These are phyloP conservation scores for Saturnia pavonia DNA, from an alignment of 2,888 invertebrate genomes.

Conservation along the genomic window DNA sequence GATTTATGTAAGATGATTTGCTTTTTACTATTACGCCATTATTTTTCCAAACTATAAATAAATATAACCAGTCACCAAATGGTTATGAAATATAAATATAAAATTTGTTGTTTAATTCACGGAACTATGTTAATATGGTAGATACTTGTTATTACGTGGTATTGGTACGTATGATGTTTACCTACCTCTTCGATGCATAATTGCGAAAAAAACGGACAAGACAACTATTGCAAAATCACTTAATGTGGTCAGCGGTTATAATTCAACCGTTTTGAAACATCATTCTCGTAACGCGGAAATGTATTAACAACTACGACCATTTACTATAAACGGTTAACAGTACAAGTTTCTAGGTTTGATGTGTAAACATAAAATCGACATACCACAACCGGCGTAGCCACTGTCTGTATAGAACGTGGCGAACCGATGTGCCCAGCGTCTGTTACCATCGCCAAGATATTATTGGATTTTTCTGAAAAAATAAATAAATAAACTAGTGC, in stretches of 20 bases:
- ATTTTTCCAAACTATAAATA: background rate
- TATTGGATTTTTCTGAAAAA: slow-evolving; percentile 23
- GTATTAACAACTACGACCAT: slow-evolving; percentile 51
- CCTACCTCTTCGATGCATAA: slow-evolving; percentile 36
- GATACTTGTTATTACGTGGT: slow-evolving; percentile 23
- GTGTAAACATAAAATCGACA: slow-evolving; percentile 68
- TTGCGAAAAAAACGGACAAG: slow-evolving; percentile 58
- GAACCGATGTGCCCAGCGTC: slow-evolving; percentile 37
- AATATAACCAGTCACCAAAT: background rate
- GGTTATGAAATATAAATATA: background rate
- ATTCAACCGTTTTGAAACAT: slow-evolving; percentile 61
- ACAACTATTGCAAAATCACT: slow-evolving; percentile 50
- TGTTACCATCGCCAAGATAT: slow-evolving; percentile 24
- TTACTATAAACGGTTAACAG: slow-evolving; percentile 56
- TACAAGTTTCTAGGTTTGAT: slow-evolving; percentile 43
- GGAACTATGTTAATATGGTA: slow-evolving; percentile 17
- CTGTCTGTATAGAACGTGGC: slow-evolving; percentile 71
- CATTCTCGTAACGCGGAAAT: slow-evolving; percentile 58
- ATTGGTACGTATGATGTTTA: slow-evolving; percentile 31
- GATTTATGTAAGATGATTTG: no score
- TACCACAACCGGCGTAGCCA: slow-evolving; percentile 73
- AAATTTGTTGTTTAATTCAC: slow-evolving; percentile 13
- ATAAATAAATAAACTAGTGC: slow-evolving; percentile 6
- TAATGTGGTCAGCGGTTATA: slow-evolving; percentile 51
- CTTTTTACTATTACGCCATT: no score